These are phyloP conservation scores for Pseudonaja textilis DNA, from an alignment of 2,113 vertebrate species.

Conservation along the genomic window DNA sequence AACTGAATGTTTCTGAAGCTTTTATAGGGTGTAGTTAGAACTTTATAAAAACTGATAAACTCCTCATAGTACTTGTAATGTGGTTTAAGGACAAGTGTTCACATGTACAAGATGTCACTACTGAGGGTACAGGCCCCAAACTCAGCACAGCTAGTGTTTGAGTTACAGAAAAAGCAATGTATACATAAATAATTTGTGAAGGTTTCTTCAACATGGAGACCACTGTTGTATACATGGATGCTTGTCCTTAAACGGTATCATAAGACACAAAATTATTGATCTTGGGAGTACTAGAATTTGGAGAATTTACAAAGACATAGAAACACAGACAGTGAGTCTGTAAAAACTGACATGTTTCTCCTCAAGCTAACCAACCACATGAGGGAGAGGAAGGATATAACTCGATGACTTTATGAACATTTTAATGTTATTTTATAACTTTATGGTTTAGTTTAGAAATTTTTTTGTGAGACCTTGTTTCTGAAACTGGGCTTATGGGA, in stretches of 20 bases:
- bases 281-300: not conserved
- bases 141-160: not conserved
- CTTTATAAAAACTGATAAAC: not conserved
- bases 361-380: not conserved
- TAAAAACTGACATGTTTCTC: not conserved
- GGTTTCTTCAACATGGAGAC: not conserved
- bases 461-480: not conserved
- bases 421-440: not conserved
- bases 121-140: not conserved
- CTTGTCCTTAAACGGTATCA: not conserved
- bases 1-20: not conserved
- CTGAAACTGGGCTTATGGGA: not conserved
- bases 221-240: not conserved
- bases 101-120: not conserved
- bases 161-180: not conserved
- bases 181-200: not conserved
- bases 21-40: not conserved
- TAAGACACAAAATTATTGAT: not conserved
- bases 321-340: not conserved
- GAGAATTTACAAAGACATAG: not conserved
- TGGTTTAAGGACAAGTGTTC: not conserved
- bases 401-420: not conserved
- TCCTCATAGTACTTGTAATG: not conserved
- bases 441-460: not conserved
- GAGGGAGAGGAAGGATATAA: not conserved